phyloP scores from a whole-genome alignment of 2,797 vertebrate species.

The Pachyuromys duprasi region DNA sequence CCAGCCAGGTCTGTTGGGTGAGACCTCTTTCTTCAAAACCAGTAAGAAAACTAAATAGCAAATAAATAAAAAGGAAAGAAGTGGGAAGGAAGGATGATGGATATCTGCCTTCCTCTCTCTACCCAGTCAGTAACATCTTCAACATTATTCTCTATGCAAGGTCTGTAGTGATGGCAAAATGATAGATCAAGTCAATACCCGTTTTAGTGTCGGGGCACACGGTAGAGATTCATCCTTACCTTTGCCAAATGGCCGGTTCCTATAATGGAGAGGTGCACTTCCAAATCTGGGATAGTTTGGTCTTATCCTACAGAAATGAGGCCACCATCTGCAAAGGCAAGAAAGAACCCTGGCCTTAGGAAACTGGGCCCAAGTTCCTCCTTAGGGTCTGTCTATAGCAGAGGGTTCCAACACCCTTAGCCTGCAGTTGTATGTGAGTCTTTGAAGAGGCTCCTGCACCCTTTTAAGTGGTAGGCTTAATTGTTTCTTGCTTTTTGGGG shows the following conservation, averaged over 20 bases:
- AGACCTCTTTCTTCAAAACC: background rate
- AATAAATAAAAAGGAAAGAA: no score
- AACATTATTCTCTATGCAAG: background rate
- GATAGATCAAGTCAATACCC: background rate
- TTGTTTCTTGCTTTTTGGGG: background rate
- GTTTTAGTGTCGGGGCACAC: background rate
- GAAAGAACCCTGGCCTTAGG: background rate
- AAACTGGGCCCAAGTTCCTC: background rate
- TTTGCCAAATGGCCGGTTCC: background rate
- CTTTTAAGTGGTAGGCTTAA: constrained; percentile 52
- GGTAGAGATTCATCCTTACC: background rate
- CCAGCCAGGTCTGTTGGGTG: no score
- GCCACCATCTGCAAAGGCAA: background rate
- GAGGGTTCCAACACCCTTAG: constrained; percentile 36
- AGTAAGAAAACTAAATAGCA: background rate
- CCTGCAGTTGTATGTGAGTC: background rate
- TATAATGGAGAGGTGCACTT: background rate
- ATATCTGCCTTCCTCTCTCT: background rate
- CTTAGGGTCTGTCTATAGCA: background rate
- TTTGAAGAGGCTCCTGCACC: constrained; percentile 45
- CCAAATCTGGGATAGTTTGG: background rate
- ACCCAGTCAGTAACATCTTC: background rate
- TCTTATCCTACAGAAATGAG: background rate
- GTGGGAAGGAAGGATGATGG: background rate
- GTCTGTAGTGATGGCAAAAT: background rate